Conservation (phyloP, 2,888 invertebrate genomes). For the Pachydiplax longipennis region DNA sequence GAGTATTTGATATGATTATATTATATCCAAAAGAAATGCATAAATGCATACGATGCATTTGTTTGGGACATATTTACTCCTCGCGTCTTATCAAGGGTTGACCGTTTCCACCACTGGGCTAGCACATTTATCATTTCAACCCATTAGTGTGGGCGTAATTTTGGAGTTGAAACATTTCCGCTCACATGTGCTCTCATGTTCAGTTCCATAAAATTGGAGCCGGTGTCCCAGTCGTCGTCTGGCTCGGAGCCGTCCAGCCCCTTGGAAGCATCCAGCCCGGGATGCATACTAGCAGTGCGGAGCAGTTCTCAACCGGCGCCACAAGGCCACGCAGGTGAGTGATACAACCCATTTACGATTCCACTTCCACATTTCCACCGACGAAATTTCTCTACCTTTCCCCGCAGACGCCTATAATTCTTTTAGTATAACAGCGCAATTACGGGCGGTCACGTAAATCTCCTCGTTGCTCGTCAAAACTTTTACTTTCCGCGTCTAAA, state of each 20-base stretch:
- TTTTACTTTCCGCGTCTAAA: no score
- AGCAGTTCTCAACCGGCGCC: not conserved
- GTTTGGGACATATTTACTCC: no score
- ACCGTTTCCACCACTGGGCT: no score
- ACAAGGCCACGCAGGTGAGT: slow-evolving; percentile 20
- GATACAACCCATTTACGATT: not conserved
- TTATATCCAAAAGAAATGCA: no score
- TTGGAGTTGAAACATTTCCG: not conserved
- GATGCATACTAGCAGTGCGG: slow-evolving; percentile 30
- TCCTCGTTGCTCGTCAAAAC: no score
- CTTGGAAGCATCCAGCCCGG: slow-evolving; percentile 44
- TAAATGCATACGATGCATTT: no score
- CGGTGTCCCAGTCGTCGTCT: slow-evolving; percentile 31
- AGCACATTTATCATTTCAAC: no score
- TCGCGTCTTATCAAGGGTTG: no score
- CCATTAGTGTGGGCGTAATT: not conserved
- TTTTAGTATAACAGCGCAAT: not conserved
- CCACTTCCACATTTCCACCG: not conserved
- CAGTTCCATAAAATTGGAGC: slow-evolving; percentile 42
- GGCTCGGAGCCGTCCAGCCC: slow-evolving; percentile 47
- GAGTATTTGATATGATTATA: no score
- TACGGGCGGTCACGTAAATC: no score
- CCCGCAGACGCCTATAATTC: not conserved
- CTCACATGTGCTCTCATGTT: no score
- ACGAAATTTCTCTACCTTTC: not conserved